Evolutionary conservation across 2,888 invertebrate genomes (phyloP).

Genomic region (Caenorhabditis sp.): DNA sequence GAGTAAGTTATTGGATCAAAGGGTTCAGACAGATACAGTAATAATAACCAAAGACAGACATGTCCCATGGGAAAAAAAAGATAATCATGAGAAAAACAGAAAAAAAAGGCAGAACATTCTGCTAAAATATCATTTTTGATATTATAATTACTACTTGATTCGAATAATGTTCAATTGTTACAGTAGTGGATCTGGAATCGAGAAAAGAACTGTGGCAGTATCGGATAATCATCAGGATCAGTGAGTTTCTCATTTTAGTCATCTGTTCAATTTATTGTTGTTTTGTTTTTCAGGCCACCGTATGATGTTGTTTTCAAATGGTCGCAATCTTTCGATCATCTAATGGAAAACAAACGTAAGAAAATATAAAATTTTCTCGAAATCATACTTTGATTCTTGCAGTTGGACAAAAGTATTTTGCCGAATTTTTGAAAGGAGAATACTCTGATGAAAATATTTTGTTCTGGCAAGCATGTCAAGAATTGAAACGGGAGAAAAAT

Average conservation of each 20-base stretch:
- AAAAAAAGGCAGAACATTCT: neutral
- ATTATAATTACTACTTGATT: too few species aligned
- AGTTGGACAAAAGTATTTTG: constrained; percentile 73
- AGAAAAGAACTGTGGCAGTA: constrained; percentile 11
- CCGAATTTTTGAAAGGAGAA: constrained; percentile 69
- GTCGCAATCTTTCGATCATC: constrained; percentile 69
- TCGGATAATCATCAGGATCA: constrained; percentile 19
- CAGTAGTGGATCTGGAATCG: constrained; percentile 37
- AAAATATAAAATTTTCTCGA: neutral
- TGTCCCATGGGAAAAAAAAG: too few species aligned
- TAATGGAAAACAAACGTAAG: constrained; percentile 69
- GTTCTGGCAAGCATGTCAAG: constrained; percentile 66
- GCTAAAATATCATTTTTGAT: neutral
- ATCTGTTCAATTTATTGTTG: too few species aligned
- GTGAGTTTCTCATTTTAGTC: constrained; percentile 15
- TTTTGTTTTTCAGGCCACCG: constrained; percentile 47
- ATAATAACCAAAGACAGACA: too few species aligned
- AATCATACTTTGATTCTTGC: too few species aligned
- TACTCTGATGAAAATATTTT: constrained; percentile 70
- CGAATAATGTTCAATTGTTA: constrained; percentile 11
- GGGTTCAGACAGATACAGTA: too few species aligned
- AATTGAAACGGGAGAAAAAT: constrained; percentile 82
- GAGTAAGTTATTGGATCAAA: neutral
- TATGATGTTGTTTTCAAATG: constrained; percentile 69
- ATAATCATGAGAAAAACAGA: neutral